A percentile compares a stretch with the other conserved stretches of the same genome.
phyloP scores from a whole-genome alignment of 1,140 invertebrate species.

The Diplogasteroides magnus region DNA sequence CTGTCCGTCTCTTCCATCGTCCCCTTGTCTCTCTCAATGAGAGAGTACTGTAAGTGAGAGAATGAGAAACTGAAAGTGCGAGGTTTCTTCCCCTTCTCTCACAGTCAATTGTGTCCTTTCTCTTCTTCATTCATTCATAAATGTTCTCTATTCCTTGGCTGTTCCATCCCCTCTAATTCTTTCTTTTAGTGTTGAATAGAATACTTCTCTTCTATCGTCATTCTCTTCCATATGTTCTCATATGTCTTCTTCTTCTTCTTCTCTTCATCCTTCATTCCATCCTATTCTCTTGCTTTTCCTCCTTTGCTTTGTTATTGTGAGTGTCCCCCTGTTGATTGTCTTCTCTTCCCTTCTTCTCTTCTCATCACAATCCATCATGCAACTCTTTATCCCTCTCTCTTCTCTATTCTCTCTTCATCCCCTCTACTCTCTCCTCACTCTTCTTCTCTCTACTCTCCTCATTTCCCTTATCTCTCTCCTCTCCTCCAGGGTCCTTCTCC shows the following conservation, averaged over 20 bases:
- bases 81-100: neutral
- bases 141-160: slow-evolving; percentile 8
- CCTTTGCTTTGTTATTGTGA: too few relatives aligned
- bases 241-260: neutral
- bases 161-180: neutral
- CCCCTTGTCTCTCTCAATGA: too few relatives aligned
- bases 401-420: neutral
- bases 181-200: slow-evolving; percentile 1
- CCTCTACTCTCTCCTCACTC: neutral
- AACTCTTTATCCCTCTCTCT: neutral
- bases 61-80: slow-evolving; percentile 14
- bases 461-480: slow-evolving; percentile 2
- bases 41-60: too few relatives aligned
- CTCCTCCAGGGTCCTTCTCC: neutral
- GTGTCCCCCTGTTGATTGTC: too few relatives aligned
- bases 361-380: slow-evolving; percentile 8
- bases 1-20: too few relatives aligned
- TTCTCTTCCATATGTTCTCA: neutral
- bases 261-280: neutral
- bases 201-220: neutral
- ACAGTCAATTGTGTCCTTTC: neutral
- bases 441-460: neutral
- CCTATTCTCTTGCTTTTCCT: neutral
- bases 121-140: slow-evolving; percentile 10
- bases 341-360: neutral